Conservation (phyloP, 2,797 vertebrate genomes). For the Ctenopoma kingsleyae region DNA sequence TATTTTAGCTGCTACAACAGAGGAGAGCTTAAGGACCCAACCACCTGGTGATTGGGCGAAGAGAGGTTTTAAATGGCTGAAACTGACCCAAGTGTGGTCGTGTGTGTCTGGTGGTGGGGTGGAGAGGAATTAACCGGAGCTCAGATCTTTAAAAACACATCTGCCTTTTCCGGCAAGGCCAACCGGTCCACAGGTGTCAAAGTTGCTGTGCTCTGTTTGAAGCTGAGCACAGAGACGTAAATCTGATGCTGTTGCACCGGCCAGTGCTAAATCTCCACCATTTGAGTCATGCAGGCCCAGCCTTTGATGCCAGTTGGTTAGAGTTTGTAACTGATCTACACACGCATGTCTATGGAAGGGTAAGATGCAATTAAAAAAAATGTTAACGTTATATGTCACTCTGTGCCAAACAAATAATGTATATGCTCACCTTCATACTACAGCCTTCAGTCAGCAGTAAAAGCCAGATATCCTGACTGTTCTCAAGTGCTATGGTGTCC, state of each 20-base stretch:
- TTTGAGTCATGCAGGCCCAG: constrained; percentile 35
- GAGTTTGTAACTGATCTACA: constrained; percentile 19
- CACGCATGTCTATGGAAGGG: constrained; percentile 24
- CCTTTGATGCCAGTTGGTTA: constrained; percentile 42
- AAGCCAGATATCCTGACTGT: constrained; percentile 16
- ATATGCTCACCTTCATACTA: not conserved
- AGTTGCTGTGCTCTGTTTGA: constrained; percentile 67
- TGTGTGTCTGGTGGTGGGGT: constrained; percentile 47
- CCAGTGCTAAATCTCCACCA: constrained; percentile 56
- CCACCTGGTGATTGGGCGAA: constrained; percentile 64
- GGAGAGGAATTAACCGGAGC: constrained; percentile 66
- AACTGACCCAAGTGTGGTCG: constrained; percentile 61
- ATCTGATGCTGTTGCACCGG: constrained; percentile 59
- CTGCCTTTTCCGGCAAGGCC: constrained; percentile 52
- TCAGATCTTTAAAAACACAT: constrained; percentile 68
- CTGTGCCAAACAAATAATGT: constrained; percentile 8
- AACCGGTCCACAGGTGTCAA: constrained; percentile 63
- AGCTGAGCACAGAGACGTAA: constrained; percentile 61
- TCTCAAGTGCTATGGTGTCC: constrained; percentile 32
- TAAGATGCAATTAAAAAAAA: not conserved
- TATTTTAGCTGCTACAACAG: constrained; percentile 58
- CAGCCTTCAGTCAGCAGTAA: constrained; percentile 13
- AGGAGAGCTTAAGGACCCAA: constrained; percentile 50
- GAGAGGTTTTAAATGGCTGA: constrained; percentile 49
- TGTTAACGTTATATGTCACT: constrained; percentile 12